Percentiles rank a stretch among this genome's conserved stretches.
These are phyloP conservation scores for Arctopsyche grandis DNA, from an alignment of 1,140 invertebrate genomes.

Conservation along the genomic window DNA sequence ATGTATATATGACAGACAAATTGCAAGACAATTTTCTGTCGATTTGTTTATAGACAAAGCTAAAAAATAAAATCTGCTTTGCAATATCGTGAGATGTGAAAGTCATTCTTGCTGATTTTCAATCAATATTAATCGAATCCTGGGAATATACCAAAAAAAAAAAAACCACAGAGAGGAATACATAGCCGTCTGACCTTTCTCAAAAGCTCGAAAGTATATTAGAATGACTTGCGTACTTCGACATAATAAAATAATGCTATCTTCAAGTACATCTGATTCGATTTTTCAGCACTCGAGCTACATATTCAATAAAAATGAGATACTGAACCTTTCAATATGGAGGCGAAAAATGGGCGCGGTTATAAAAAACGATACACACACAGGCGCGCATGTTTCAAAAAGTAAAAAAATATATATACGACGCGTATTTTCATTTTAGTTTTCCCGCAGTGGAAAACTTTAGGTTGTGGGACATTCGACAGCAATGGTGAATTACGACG, in stretches of 20 bases:
- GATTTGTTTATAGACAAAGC: no score
- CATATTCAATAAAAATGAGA: no score
- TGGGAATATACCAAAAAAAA: no score
- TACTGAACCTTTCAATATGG: no score
- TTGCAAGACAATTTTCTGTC: no score
- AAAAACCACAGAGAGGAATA: background rate
- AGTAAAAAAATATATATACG: conserved; percentile 1
- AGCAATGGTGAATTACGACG: conserved; percentile 14
- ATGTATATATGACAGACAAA: no score
- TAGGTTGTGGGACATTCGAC: background rate
- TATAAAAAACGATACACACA: background rate
- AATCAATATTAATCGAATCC: background rate
- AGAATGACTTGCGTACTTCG: no score
- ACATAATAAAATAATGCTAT: conserved; percentile 3
- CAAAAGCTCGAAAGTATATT: background rate
- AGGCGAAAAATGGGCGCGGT: no score
- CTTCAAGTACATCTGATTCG: background rate
- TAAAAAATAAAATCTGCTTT: background rate
- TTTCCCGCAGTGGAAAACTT: conserved; percentile 15
- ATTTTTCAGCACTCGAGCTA: background rate
- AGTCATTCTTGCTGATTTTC: conserved; percentile 18
- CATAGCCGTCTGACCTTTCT: background rate
- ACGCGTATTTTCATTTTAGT: conserved; percentile 30
- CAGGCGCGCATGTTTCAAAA: no score
- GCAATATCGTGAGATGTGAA: background rate